Evolutionary conservation across 2,113 vertebrate species (phyloP).

Genomic region (Rousettus leschenaultii): DNA sequence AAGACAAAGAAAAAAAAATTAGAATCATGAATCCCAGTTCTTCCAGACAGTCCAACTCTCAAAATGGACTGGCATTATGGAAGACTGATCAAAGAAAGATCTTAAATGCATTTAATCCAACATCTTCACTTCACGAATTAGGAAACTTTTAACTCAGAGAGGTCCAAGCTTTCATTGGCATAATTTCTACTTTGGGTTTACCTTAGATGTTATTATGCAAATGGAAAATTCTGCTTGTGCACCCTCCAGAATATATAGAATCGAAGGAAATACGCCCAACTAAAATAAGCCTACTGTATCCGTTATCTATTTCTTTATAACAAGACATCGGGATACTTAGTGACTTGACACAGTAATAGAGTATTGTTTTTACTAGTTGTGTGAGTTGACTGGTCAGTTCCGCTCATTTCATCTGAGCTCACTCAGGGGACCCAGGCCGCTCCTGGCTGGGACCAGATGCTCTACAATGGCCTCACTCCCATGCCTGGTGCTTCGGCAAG

Average conservation of each 20-base stretch:
- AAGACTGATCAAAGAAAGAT: not conserved
- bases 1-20: not conserved
- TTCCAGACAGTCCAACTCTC: not conserved
- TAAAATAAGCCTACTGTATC: not conserved
- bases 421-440: not conserved
- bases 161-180: not conserved
- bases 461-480: not conserved
- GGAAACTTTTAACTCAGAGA: not conserved
- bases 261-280: not conserved
- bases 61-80: not conserved
- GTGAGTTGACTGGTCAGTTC: not conserved
- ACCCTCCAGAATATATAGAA: not conserved
- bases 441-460: not conserved
- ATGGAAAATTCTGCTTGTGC: not conserved
- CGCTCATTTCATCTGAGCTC: not conserved
- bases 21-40: not conserved
- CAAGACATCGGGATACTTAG: not conserved
- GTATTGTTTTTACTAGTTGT: not conserved
- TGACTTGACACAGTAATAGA: not conserved
- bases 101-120: not conserved
- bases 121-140: not conserved
- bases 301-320: not conserved
- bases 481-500: no score
- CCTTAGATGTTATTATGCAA: not conserved
- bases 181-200: not conserved